A percentile compares a stretch with the other conserved stretches of the same genome.
Conservation (phyloP, 2,797 vertebrate genomes). For the Semotilus atromaculatus region DNA sequence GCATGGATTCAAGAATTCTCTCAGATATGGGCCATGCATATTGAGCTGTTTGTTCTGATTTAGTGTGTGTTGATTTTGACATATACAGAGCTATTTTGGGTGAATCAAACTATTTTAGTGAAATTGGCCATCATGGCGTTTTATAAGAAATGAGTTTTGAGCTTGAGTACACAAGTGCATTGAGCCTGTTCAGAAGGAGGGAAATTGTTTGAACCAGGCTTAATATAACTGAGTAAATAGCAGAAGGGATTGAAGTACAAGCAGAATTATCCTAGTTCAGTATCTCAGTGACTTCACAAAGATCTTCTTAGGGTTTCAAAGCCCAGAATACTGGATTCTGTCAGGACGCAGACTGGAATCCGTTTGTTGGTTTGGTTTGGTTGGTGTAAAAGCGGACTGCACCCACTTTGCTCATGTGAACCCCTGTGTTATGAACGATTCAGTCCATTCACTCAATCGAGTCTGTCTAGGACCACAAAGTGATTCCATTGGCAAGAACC, state of each 20-base stretch:
- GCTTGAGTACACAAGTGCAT: not conserved
- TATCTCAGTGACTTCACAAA: constrained; percentile 1
- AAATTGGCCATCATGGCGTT: not conserved
- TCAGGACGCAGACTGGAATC: not conserved
- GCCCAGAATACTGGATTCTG: not conserved
- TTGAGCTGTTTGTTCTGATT: constrained; percentile 31
- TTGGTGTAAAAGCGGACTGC: not conserved
- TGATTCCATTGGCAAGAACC: not conserved
- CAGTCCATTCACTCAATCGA: not conserved
- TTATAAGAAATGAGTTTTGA: constrained; percentile 23
- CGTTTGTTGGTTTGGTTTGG: not conserved
- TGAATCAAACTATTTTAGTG: not conserved
- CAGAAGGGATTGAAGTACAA: constrained; percentile 28
- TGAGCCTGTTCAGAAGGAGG: constrained; percentile 15
- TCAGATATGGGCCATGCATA: not conserved
- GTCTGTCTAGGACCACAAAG: not conserved
- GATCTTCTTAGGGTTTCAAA: constrained; percentile 13
- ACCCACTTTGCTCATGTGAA: not conserved
- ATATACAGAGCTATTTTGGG: constrained; percentile 6
- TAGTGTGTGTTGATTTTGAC: not conserved
- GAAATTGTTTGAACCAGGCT: constrained; percentile 28
- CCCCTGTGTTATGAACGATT: not conserved
- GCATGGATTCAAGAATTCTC: not conserved
- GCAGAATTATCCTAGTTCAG: constrained; percentile 30
- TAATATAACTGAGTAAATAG: constrained; percentile 45